These are phyloP conservation scores for Dryobotodes eremita DNA, from an alignment of 2,888 invertebrate species.

Conservation along the genomic window DNA sequence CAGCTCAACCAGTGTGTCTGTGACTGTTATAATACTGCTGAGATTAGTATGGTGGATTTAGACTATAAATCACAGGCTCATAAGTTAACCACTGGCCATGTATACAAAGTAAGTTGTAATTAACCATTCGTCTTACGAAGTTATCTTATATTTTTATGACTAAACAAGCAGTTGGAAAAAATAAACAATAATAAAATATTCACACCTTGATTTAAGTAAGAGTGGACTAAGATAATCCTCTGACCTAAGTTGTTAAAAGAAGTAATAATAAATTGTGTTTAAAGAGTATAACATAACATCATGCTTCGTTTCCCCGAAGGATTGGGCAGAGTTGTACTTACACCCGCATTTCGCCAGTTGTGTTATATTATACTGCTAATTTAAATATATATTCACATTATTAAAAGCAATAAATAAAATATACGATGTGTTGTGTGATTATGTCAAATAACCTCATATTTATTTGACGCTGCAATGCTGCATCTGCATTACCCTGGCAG, in stretches of 20 bases:
- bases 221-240: background rate
- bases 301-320: too few relatives aligned
- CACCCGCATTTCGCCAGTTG: background rate
- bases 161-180: background rate
- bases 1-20: background rate
- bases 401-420: background rate
- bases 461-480: too few relatives aligned
- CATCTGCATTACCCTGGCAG: too few relatives aligned
- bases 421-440: background rate
- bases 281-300: too few relatives aligned
- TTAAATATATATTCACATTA: background rate
- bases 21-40: background rate
- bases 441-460: background rate
- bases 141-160: background rate
- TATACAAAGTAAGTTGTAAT: background rate
- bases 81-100: background rate
- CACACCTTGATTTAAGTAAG: background rate
- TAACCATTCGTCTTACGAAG: too few relatives aligned
- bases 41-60: background rate
- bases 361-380: background rate
- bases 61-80: background rate
- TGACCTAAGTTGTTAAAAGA: background rate
- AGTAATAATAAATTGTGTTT: too few relatives aligned
- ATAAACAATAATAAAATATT: background rate
- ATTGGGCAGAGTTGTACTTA: too few relatives aligned